phyloP scores from a whole-genome alignment of 2,888 invertebrate species.

The Cyclophora albipunctata region DNA sequence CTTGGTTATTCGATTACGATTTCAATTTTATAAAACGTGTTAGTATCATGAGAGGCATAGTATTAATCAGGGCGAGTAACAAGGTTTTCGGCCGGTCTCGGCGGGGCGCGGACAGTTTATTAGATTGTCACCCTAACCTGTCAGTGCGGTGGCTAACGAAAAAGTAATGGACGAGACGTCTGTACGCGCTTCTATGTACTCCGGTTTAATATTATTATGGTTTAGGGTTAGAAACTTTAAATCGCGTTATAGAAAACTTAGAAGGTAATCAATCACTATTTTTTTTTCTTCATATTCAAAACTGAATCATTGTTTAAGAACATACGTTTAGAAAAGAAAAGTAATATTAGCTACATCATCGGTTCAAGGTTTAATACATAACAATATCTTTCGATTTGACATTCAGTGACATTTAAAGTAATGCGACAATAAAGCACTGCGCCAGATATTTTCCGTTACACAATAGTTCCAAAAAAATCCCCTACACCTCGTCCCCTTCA shows the following conservation, averaged over 20 bases:
- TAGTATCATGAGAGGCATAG: constrained; percentile 42
- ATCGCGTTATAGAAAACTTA: too few relatives aligned
- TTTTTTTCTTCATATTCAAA: too few relatives aligned
- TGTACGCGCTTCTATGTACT: too few relatives aligned
- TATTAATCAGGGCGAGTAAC: constrained; percentile 73
- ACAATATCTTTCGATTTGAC: background rate
- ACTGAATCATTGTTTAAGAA: too few relatives aligned
- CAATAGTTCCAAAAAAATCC: constrained; percentile 48
- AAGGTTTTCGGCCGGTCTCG: constrained; percentile 62
- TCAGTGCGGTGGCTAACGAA: constrained; percentile 22
- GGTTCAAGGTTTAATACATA: too few relatives aligned
- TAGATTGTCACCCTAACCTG: constrained; percentile 72
- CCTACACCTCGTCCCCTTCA: constrained; percentile 44
- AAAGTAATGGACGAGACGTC: background rate
- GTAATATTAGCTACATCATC: too few relatives aligned
- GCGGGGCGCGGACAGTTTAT: constrained; percentile 64
- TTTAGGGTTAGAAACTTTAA: too few relatives aligned
- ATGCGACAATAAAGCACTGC: background rate
- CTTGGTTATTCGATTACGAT: constrained; percentile 40
- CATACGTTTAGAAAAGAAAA: too few relatives aligned
- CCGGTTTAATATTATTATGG: too few relatives aligned
- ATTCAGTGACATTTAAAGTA: background rate
- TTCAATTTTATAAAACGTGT: constrained; percentile 39
- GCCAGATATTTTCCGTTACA: constrained; percentile 32
- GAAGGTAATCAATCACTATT: too few relatives aligned